These are phyloP conservation scores for Potamilus streckersoni DNA, from an alignment of 1,140 invertebrate species.

Conservation along the genomic window DNA sequence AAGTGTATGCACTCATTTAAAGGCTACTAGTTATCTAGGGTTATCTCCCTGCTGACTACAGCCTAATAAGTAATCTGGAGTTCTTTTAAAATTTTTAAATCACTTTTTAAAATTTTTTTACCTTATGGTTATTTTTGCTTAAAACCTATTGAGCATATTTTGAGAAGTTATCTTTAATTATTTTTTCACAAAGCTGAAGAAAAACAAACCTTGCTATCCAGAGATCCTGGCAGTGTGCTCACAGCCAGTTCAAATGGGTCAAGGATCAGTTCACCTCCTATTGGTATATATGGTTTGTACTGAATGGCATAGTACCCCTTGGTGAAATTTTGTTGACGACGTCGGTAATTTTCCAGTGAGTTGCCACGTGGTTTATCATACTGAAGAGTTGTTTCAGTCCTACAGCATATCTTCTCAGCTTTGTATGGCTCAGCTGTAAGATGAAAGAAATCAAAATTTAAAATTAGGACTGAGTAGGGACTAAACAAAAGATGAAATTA, in stretches of 20 bases:
- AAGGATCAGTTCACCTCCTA: conserved; percentile 20
- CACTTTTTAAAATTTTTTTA: no score
- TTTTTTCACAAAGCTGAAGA: no score
- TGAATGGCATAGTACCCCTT: conserved; percentile 15
- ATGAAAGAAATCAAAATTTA: neutral
- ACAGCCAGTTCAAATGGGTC: conserved; percentile 18
- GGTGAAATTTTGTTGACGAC: conserved; percentile 13
- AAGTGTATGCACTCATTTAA: no score
- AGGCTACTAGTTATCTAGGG: no score
- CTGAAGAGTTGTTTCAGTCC: conserved; percentile 15
- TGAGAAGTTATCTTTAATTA: no score
- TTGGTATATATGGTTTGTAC: conserved; percentile 15
- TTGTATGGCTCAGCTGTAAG: conserved; percentile 8
- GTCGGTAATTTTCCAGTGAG: conserved; percentile 11
- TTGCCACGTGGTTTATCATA: conserved; percentile 22
- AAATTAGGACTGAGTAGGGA: no score
- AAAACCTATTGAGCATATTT: no score
- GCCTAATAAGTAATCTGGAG: no score
- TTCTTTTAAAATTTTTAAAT: no score
- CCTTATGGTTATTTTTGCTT: no score
- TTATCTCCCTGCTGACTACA: no score
- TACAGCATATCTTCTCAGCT: conserved; percentile 15
- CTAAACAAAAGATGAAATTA: no score
- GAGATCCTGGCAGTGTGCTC: conserved; percentile 13
- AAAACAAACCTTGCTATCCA: conserved; percentile 11